Conservation (phyloP, 2,888 invertebrate species). For the Pristionchus arcanus region DNA sequence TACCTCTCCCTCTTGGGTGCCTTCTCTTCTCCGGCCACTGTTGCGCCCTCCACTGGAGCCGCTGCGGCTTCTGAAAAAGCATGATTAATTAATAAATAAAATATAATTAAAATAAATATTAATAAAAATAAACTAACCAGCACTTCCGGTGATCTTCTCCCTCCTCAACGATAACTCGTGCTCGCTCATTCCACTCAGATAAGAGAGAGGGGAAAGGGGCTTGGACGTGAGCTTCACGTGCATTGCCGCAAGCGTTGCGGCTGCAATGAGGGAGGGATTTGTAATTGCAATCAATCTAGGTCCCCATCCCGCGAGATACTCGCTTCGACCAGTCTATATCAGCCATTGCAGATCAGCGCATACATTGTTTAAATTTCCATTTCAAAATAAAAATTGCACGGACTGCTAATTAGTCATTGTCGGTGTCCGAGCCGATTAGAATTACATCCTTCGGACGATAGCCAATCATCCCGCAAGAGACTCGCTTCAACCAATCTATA, state of each 20-base stretch:
- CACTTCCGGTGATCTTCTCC: slow-evolving; percentile 30
- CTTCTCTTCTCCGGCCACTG: not conserved
- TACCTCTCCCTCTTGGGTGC: not conserved
- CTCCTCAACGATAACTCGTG: not conserved
- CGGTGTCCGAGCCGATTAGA: no score
- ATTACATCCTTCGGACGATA: no score
- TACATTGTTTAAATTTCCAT: no score
- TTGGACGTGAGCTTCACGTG: not conserved
- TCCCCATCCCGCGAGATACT: not conserved
- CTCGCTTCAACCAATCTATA: no score
- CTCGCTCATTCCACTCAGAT: slow-evolving; percentile 49
- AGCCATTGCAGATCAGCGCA: no score
- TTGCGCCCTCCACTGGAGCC: not conserved
- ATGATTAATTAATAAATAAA: not conserved
- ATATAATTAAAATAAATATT: not conserved
- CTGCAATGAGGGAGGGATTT: not conserved
- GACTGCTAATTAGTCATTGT: no score
- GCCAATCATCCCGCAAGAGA: no score
- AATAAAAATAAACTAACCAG: not conserved
- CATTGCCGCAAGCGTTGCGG: not conserved
- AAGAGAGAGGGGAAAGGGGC: not conserved
- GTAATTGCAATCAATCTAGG: not conserved
- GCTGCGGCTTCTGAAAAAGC: not conserved
- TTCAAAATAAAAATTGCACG: no score
- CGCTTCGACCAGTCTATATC: not conserved